Percentiles rank a stretch among this genome's conserved stretches.
phyloP scores from a whole-genome alignment of 2,888 invertebrate genomes.

The Phragmatobia fuliginosa region DNA sequence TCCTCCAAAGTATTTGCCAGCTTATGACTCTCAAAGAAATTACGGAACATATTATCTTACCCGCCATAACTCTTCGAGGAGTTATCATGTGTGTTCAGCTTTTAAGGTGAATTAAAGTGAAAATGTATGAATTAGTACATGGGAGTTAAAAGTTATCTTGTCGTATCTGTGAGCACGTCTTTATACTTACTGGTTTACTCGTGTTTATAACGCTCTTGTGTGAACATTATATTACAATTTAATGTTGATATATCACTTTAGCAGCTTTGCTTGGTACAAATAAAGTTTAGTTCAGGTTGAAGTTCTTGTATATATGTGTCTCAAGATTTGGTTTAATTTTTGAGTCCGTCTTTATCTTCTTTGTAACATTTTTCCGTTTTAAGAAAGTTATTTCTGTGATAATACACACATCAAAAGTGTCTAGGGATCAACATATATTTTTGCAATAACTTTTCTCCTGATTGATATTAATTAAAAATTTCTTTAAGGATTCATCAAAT shows the following conservation, averaged over 20 bases:
- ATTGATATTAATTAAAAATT: too few species aligned
- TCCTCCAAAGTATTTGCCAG: constrained; percentile 18
- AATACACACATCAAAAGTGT: too few species aligned
- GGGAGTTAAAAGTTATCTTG: constrained; percentile 13
- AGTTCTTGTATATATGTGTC: background rate
- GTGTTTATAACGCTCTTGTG: background rate
- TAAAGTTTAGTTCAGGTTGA: background rate
- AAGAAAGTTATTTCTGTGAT: too few species aligned
- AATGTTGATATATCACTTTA: constrained; percentile 20
- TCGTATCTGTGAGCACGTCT: background rate
- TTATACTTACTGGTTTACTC: background rate
- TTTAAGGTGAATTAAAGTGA: constrained; percentile 30
- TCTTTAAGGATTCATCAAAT: too few species aligned
- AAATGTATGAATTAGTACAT: constrained; percentile 16
- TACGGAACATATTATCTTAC: constrained; percentile 19
- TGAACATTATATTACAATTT: constrained; percentile 20
- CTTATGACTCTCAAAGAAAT: constrained; percentile 32
- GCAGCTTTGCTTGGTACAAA: background rate
- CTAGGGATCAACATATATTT: too few species aligned
- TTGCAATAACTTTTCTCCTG: too few species aligned
- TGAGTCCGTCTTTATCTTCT: too few species aligned
- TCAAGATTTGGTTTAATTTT: too few species aligned
- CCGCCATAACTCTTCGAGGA: constrained; percentile 28
- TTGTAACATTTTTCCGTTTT: too few species aligned
- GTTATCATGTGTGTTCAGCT: constrained; percentile 26